Conservation (phyloP, 2,797 vertebrate species). For the Anolis apletophallus region DNA sequence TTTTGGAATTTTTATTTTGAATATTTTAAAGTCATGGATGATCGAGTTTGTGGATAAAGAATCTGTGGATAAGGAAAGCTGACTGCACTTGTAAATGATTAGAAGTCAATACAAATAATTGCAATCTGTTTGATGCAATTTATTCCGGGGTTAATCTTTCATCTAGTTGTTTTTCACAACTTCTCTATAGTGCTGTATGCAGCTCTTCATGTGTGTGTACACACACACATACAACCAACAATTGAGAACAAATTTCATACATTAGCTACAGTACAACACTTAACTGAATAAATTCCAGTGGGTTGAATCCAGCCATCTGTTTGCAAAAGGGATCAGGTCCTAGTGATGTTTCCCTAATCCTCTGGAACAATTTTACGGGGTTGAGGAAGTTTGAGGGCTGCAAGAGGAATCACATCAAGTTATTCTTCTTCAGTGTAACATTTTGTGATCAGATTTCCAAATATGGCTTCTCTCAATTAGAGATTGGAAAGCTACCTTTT, state of each 20-base stretch:
- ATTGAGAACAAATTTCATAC: neutral
- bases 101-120: neutral
- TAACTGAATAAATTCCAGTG: neutral
- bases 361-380: neutral
- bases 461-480: neutral
- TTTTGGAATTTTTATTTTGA: too few species aligned
- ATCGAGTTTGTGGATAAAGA: too few species aligned
- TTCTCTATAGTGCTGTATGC: neutral
- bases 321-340: neutral
- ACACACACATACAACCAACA: too few species aligned
- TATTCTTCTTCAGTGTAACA: neutral
- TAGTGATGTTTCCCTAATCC: neutral
- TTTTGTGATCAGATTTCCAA: neutral
- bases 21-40: too few species aligned
- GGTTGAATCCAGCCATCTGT: neutral
- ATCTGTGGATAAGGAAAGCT: too few species aligned
- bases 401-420: neutral
- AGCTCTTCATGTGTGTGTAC: neutral
- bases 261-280: neutral
- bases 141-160: neutral
- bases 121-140: neutral
- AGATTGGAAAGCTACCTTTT: too few species aligned
- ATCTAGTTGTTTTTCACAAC: neutral
- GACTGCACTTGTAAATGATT: neutral
- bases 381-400: too few species aligned